Percentiles rank a stretch among this genome's conserved stretches.
Evolutionary conservation across 2,888 invertebrate genomes (phyloP).

Genomic region (Epistrophella euchroma): DNA sequence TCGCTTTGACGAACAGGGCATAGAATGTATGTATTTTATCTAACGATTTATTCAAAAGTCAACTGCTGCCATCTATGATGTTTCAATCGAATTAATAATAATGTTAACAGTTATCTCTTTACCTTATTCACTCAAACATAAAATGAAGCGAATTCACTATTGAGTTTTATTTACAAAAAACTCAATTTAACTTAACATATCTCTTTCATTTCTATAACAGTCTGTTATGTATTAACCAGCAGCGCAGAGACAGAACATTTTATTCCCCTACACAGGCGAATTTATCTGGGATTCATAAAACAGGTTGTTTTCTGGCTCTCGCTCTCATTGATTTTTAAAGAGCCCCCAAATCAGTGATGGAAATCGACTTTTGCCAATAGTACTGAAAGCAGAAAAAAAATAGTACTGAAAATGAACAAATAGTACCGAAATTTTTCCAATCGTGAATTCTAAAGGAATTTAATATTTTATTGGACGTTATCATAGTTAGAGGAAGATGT

Average conservation of each 20-base stretch:
- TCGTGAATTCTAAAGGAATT: too few species aligned
- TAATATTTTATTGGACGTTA: too few species aligned
- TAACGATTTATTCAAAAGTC: background rate
- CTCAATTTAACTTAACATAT: background rate
- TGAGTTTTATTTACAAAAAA: background rate
- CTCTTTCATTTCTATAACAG: background rate
- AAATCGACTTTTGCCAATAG: too few species aligned
- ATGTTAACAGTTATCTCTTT: background rate
- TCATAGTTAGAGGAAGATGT: too few species aligned
- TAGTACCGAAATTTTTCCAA: too few species aligned
- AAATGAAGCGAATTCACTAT: slow-evolving; percentile 16
- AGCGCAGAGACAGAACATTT: background rate
- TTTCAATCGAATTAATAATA: background rate
- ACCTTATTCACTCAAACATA: slow-evolving; percentile 1
- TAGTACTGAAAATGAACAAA: too few species aligned
- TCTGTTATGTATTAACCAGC: slow-evolving; percentile 5
- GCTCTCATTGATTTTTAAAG: background rate
- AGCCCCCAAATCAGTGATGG: too few species aligned
- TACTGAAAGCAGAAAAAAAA: too few species aligned
- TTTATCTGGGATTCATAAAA: slow-evolving; percentile 22
- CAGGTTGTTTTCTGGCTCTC: slow-evolving; percentile 20
- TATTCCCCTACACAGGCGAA: slow-evolving; percentile 49
- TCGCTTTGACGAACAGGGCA: too few species aligned
- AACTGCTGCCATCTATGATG: slow-evolving; percentile 24
- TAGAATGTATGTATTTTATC: too few species aligned